Evolutionary conservation across 1,140 invertebrate species (phyloP), one percentile per base, ranked within the genome.

Genomic region (Schmidtea mediterranea): DNA sequence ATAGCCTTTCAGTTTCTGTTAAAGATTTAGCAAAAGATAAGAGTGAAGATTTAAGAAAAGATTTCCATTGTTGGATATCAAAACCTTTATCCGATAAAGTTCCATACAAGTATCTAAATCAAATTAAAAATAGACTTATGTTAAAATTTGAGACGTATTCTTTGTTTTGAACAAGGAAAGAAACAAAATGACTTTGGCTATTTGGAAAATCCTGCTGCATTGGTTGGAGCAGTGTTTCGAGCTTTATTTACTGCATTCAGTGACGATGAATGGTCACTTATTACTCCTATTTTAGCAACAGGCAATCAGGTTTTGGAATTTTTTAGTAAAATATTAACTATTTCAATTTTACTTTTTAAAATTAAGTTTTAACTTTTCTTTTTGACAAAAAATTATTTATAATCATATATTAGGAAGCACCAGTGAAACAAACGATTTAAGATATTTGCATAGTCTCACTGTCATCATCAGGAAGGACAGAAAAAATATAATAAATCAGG

Each of bases 11-110:
- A 10, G 49, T 64, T 3, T 47, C 36, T 48, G 57, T 62, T 1
- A 9, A 37, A 12, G 19, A 53, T 0, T 48, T 65, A 23, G 55
- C 61, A 2, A 36, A 26, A 36, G 13, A 49, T n/a, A 63, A 61
- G 48, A 55, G 57, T 1, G 46, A 60, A 32, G 62, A 65, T 49
- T 49, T 63, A 19, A 40, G 62, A 9, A 43, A 26, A 22, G 48
- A 56, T 12, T 65, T 62, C 48, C 55, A 56, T 18, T 65, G 62
- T 47, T 65, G 62, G 62, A 54, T 62, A 16, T 62, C 62, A 2
- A 53, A 57, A 32, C 51, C 51, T 1, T 51, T 65, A 8, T 48
- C 52, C 9, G 36, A 40, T 16, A 10, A 52, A 43, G 16, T 55
- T 2, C 60, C 62, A 10, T 65, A 53, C 52, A 49, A 53, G 37